Evolutionary conservation across 1,140 invertebrate species (phyloP).

Genomic region (Zeugodacus cucurbitae): DNA sequence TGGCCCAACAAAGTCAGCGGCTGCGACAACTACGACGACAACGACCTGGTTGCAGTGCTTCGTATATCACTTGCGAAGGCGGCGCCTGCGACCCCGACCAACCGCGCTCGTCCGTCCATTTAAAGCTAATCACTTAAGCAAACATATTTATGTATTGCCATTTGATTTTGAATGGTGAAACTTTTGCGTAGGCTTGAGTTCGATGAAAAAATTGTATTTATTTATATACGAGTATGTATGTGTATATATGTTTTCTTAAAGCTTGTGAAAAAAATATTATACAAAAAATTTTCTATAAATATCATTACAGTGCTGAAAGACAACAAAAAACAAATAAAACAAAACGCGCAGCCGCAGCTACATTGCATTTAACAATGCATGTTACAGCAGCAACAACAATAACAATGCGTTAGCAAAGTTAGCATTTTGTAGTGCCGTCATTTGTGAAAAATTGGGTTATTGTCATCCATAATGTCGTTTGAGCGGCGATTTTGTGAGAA

Average conservation of each 20-base stretch:
- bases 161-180: background rate
- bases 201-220: background rate
- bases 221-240: background rate
- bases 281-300: background rate
- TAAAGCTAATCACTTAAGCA: constrained; percentile 2
- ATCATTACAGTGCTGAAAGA: background rate
- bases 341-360: background rate
- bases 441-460: constrained; percentile 39
- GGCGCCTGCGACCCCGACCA: background rate
- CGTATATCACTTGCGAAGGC: background rate
- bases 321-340: background rate
- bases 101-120: background rate
- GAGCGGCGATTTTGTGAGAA: constrained; percentile 29
- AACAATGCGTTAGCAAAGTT: background rate
- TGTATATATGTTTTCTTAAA: background rate
- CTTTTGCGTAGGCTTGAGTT: background rate
- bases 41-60: background rate
- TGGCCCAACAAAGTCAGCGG: background rate
- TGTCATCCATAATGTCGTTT: constrained; percentile 35
- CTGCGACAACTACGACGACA: background rate
- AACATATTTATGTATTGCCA: background rate
- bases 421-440: constrained; percentile 12
- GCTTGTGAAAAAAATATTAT: background rate
- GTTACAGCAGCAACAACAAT: background rate
- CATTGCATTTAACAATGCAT: background rate